Evolutionary conservation across 2,888 invertebrate species (phyloP).

Genomic region (Plagodis dolabraria): DNA sequence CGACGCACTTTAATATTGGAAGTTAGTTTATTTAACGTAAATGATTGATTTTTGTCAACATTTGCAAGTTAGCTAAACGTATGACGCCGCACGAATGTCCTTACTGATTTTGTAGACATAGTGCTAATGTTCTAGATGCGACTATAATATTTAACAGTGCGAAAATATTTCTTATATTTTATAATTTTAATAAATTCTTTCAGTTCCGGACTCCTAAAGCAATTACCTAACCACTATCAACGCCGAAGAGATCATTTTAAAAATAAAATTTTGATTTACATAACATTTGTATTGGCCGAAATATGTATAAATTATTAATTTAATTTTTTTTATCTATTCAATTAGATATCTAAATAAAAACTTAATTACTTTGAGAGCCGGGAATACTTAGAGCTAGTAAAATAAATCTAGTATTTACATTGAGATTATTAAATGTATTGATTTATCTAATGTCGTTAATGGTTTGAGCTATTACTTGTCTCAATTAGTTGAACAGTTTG

Average conservation of each 20-base stretch:
- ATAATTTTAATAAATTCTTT: slow-evolving; percentile 81
- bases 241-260: slow-evolving; percentile 82
- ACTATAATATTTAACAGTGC: slow-evolving; percentile 77
- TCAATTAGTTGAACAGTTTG: slow-evolving; percentile 57
- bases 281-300: slow-evolving; percentile 82
- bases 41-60: no score
- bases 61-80: no score
- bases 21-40: no score
- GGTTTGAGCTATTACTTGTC: slow-evolving; percentile 75
- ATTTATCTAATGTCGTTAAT: slow-evolving; percentile 81
- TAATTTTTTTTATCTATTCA: slow-evolving; percentile 56
- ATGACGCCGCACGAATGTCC: slow-evolving; percentile 10
- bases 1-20: no score
- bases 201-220: slow-evolving; percentile 83
- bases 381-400: slow-evolving; percentile 77
- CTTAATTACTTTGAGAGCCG: slow-evolving; percentile 84
- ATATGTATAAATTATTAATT: slow-evolving; percentile 73
- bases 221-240: slow-evolving; percentile 76
- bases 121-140: slow-evolving; percentile 27
- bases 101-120: slow-evolving; percentile 15
- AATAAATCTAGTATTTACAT: slow-evolving; percentile 79
- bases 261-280: slow-evolving; percentile 83
- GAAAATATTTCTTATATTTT: slow-evolving; percentile 81
- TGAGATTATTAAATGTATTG: slow-evolving; percentile 78
- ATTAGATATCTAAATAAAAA: slow-evolving; percentile 74